A percentile compares a stretch with the other conserved stretches of the same genome.
phyloP scores from a whole-genome alignment of 2,113 vertebrate genomes.

The Noturus placidus region DNA sequence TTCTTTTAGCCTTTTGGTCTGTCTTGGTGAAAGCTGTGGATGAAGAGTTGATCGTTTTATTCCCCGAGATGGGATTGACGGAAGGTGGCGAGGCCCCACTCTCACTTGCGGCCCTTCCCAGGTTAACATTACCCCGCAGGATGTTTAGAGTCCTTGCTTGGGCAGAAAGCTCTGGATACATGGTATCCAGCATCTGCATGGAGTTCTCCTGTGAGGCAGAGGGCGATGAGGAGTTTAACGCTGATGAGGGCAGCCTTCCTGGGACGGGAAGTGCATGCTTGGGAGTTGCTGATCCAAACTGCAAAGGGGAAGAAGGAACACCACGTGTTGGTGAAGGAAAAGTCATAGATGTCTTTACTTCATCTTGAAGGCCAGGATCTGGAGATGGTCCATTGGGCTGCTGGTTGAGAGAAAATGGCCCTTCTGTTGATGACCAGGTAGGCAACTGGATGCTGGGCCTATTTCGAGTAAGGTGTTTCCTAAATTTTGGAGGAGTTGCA shows the following conservation, averaged over 20 bases:
- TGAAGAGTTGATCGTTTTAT: constrained; percentile 81
- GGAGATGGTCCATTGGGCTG: constrained; percentile 61
- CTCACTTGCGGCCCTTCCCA: constrained; percentile 66
- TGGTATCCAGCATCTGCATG: constrained; percentile 88
- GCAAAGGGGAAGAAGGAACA: constrained; percentile 85
- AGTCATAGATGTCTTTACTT: constrained; percentile 59
- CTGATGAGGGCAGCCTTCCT: constrained; percentile 79
- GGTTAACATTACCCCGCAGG: constrained; percentile 85
- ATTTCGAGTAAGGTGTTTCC: constrained; percentile 62
- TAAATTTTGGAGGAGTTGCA: constrained; percentile 79
- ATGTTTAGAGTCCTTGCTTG: constrained; percentile 89
- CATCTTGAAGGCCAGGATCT: constrained; percentile 61
- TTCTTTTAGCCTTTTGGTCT: constrained; percentile 68
- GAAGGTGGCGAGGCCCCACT: constrained; percentile 60
- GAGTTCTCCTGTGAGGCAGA: constrained; percentile 83
- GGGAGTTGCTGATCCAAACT: constrained; percentile 93
- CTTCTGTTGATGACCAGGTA: constrained; percentile 74
- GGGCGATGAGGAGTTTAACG: constrained; percentile 62
- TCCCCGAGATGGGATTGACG: constrained; percentile 72
- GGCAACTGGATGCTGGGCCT: constrained; percentile 67
- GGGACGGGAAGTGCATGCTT: constrained; percentile 94
- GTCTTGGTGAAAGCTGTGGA: constrained; percentile 92
- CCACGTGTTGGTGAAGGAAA: constrained; percentile 72
- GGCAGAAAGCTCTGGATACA: constrained; percentile 93
- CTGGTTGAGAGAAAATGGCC: constrained; percentile 63